phyloP scores from a whole-genome alignment of 1,140 invertebrate genomes.

The Diachasmimorpha longicaudata region DNA sequence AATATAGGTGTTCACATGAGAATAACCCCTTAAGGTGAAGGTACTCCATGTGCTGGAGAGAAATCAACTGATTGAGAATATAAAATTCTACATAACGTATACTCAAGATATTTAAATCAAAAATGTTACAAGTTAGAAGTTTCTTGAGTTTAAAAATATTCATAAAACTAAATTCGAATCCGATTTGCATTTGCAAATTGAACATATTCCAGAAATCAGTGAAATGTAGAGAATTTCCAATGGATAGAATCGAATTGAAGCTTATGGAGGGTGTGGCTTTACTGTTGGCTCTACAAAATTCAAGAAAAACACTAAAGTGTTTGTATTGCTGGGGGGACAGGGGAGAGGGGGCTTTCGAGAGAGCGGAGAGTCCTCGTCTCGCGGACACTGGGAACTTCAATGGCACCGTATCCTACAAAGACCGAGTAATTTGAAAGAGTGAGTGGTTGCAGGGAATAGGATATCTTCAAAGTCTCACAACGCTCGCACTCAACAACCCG shows the following conservation, averaged over 20 bases:
- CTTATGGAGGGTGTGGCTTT: constrained; percentile 32
- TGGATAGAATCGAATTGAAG: constrained; percentile 33
- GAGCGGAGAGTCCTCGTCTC: constrained; percentile 15
- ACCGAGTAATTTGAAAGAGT: constrained; percentile 22
- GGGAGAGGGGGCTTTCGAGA: constrained; percentile 35
- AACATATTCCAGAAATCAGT: constrained; percentile 22
- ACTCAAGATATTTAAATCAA: no score
- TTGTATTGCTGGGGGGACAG: constrained; percentile 39
- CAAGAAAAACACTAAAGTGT: constrained; percentile 32
- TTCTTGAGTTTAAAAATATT: no score
- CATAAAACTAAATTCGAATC: no score
- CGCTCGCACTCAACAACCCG: constrained; percentile 33
- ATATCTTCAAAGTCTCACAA: constrained; percentile 31
- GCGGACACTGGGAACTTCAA: neutral
- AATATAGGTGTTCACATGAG: no score
- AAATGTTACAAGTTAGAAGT: no score
- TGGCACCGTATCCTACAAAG: constrained; percentile 13
- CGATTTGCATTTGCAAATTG: neutral
- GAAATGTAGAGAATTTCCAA: constrained; percentile 28
- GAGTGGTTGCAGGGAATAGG: constrained; percentile 35
- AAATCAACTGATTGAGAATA: neutral
- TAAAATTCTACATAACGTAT: constrained; percentile 19
- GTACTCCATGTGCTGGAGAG: constrained; percentile 12
- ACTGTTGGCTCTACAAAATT: constrained; percentile 33
- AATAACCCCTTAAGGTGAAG: no score